Evolutionary conservation across 2,888 invertebrate species (phyloP).

Genomic region (Phengaris arion): DNA sequence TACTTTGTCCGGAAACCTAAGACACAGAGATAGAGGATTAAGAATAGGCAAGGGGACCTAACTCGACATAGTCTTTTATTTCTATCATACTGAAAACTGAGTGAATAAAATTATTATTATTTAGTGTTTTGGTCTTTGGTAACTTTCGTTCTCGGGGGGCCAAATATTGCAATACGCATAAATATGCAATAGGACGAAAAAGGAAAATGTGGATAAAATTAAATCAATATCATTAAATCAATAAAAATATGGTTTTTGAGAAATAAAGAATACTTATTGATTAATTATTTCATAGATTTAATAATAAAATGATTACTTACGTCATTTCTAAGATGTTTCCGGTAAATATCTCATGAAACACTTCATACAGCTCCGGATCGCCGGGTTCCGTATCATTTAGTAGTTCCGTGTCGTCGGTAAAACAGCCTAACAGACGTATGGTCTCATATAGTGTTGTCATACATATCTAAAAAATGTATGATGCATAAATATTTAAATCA

Average conservation of each 20-base stretch:
- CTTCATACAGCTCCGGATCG: constrained; percentile 68
- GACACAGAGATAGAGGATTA: background rate
- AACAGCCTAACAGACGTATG: constrained; percentile 94
- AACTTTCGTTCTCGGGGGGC: too few relatives aligned
- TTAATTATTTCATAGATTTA: too few relatives aligned
- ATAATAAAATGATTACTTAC: constrained; percentile 58
- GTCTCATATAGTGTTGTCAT: constrained; percentile 96
- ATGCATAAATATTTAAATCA: background rate
- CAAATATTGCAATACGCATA: too few relatives aligned
- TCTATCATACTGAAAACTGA: too few relatives aligned
- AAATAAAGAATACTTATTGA: too few relatives aligned
- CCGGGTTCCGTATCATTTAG: constrained; percentile 65
- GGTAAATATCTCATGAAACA: constrained; percentile 87
- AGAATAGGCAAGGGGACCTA: background rate
- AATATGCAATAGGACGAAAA: too few relatives aligned
- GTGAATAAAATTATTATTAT: too few relatives aligned
- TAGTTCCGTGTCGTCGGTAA: constrained; percentile 78
- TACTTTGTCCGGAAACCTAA: constrained; percentile 84
- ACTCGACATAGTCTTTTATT: background rate
- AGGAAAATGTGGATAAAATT: too few relatives aligned
- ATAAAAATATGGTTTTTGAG: too few relatives aligned
- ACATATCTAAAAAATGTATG: constrained; percentile 83
- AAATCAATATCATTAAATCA: too few relatives aligned
- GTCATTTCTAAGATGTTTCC: constrained; percentile 86
- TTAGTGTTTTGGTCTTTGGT: too few relatives aligned